Evolutionary conservation across 2,113 vertebrate genomes (phyloP).

Genomic region (Oreochromis aureus): DNA sequence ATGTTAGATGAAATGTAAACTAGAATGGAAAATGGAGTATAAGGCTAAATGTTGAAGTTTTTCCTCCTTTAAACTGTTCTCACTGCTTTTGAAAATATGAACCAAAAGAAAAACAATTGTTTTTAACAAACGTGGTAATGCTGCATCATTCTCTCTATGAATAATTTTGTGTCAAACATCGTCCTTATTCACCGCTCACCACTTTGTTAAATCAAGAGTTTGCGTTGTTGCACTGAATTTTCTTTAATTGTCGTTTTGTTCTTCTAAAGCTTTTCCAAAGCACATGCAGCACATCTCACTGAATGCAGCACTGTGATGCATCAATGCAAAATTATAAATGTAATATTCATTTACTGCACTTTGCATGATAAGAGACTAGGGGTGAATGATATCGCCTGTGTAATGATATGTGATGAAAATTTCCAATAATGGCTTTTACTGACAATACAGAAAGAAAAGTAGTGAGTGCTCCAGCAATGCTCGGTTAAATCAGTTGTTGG

Average conservation of each 20-base stretch:
- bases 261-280: neutral
- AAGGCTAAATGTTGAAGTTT: neutral
- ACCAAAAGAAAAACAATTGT: neutral
- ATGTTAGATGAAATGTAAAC: neutral
- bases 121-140: constrained; percentile 4
- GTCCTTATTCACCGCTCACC: neutral
- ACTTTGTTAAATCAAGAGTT: neutral
- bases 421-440: neutral
- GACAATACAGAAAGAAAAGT: neutral
- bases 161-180: neutral
- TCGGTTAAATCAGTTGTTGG: neutral
- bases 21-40: neutral
- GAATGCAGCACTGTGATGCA: neutral
- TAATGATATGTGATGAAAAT: neutral
- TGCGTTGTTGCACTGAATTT: neutral
- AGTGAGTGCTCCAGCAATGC: neutral
- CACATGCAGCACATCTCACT: neutral
- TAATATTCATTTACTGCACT: neutral
- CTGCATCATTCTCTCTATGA: constrained; percentile 51
- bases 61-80: neutral
- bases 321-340: neutral
- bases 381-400: neutral
- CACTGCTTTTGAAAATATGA: neutral
- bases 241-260: neutral
- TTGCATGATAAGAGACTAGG: neutral